Conservation (phyloP, 2,113 vertebrate species). For the Recurvirostra avosetta region DNA sequence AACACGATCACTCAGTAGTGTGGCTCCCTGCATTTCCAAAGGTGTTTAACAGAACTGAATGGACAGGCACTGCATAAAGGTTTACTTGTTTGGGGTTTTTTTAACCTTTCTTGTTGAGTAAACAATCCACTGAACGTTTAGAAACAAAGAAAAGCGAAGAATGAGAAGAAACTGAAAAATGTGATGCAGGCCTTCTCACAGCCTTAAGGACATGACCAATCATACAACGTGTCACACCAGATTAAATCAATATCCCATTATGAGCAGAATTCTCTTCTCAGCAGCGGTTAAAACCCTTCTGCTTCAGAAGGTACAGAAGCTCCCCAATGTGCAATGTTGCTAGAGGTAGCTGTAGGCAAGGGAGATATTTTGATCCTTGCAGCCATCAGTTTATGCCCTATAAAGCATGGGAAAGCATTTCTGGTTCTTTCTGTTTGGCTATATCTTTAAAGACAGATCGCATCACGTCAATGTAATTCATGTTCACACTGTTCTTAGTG, state of each 20-base stretch:
- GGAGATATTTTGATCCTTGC: background rate
- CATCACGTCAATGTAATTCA: background rate
- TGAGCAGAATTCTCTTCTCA: background rate
- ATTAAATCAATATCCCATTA: slow-evolving; percentile 31
- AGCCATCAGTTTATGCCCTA: background rate
- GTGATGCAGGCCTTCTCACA: background rate
- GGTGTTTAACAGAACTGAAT: background rate
- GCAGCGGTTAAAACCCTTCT: background rate
- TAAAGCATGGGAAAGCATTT: background rate
- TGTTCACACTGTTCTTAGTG: background rate
- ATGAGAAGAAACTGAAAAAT: slow-evolving; percentile 22
- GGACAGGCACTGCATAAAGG: background rate
- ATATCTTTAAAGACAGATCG: background rate
- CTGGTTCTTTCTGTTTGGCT: background rate
- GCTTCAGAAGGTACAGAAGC: slow-evolving; percentile 3
- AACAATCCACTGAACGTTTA: background rate
- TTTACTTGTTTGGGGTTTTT: background rate
- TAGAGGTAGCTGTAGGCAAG: slow-evolving; percentile 19
- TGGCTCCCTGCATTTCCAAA: background rate
- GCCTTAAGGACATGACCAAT: background rate
- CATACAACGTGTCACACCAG: background rate
- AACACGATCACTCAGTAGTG: background rate
- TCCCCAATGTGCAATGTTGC: background rate
- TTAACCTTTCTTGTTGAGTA: background rate
- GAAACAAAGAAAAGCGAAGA: background rate